These are phyloP conservation scores for Falco naumanni DNA, from an alignment of 2,797 vertebrate genomes.

Conservation along the genomic window DNA sequence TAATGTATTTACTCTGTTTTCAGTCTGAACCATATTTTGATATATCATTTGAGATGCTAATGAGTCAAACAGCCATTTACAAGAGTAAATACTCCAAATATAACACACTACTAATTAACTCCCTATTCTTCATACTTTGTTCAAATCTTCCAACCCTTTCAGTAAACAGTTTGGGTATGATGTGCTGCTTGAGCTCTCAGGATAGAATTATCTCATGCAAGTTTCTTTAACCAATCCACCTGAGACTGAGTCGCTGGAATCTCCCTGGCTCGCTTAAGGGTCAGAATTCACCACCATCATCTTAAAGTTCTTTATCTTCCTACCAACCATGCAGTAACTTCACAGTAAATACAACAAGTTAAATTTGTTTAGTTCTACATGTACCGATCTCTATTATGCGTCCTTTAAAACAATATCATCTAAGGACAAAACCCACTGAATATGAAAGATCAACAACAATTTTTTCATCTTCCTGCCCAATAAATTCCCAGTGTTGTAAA, in stretches of 20 bases:
- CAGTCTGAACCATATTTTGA: not conserved
- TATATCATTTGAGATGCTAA: not conserved
- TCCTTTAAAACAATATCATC: not conserved
- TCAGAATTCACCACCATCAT: not conserved
- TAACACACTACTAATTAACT: not conserved
- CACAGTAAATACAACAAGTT: not conserved
- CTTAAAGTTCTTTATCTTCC: not conserved
- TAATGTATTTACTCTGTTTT: not conserved
- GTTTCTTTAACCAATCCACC: not conserved
- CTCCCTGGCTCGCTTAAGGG: not conserved
- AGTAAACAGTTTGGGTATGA: not conserved
- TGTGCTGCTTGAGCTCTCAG: not conserved
- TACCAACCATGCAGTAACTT: not conserved
- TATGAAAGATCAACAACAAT: not conserved
- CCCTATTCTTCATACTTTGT: not conserved
- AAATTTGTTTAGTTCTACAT: not conserved
- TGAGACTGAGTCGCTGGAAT: not conserved
- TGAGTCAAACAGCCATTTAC: not conserved
- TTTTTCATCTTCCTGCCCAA: not conserved
- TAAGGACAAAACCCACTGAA: not conserved
- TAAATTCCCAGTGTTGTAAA: not conserved
- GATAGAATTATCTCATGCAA: not conserved
- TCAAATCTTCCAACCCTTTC: not conserved
- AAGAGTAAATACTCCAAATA: not conserved
- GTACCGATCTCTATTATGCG: not conserved